Percentiles rank a stretch among this genome's conserved stretches.
phyloP scores from a whole-genome alignment of 2,888 invertebrate species.

The Cosmia pyralina region DNA sequence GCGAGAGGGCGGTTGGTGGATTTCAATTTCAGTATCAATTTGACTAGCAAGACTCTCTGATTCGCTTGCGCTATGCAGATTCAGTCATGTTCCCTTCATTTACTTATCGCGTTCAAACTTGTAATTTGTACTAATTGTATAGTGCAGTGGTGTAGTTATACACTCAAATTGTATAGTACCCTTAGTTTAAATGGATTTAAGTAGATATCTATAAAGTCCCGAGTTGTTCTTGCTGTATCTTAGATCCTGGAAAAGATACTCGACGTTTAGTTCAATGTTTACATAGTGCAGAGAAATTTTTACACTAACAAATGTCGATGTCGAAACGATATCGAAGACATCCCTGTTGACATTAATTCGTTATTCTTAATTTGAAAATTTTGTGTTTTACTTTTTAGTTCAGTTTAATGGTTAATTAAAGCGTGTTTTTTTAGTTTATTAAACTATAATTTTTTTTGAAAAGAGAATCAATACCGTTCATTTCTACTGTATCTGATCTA shows the following conservation, averaged over 20 bases:
- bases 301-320: not conserved
- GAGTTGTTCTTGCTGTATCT: not conserved
- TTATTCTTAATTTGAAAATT: no score
- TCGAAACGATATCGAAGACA: no score
- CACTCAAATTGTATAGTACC: not conserved
- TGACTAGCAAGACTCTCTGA: conserved; percentile 40
- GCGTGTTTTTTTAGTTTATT: no score
- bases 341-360: no score
- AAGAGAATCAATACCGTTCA: not conserved
- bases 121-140: conserved; percentile 25
- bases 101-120: conserved; percentile 31
- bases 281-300: not conserved
- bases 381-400: no score
- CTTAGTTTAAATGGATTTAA: not conserved
- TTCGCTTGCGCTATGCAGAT: conserved; percentile 35
- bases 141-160: not conserved
- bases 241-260: not conserved
- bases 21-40: conserved; percentile 64
- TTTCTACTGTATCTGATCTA: not conserved
- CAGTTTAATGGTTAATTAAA: no score
- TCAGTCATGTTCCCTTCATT: conserved; percentile 16
- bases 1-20: conserved; percentile 40
- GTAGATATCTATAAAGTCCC: not conserved
- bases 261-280: not conserved
- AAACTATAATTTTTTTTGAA: no score